phyloP scores from a whole-genome alignment of 2,888 invertebrate species.

The Caenorhabditis sulstoni region DNA sequence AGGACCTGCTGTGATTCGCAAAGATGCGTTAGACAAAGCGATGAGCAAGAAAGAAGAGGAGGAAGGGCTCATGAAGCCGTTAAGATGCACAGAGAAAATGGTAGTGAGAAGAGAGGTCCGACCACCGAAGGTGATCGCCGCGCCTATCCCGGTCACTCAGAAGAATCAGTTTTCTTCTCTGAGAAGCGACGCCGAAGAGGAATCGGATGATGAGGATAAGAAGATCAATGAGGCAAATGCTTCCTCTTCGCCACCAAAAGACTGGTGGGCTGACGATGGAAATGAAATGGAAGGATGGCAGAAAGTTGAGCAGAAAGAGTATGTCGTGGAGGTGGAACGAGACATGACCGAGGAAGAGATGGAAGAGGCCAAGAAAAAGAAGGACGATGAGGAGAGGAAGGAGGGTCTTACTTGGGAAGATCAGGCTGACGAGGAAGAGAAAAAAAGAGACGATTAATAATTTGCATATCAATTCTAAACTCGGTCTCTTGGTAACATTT shows the following conservation, averaged over 20 bases:
- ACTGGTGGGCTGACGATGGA: constrained; percentile 58
- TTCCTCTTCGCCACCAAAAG: constrained; percentile 36
- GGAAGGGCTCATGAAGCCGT: constrained; percentile 48
- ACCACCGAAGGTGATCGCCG: constrained; percentile 27
- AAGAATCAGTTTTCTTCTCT: constrained; percentile 54
- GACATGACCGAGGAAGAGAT: constrained; percentile 42
- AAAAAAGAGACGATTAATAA: background rate
- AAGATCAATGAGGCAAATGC: constrained; percentile 2
- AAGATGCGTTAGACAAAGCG: constrained; percentile 57
- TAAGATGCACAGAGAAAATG: constrained; percentile 56
- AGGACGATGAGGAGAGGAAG: constrained; percentile 29
- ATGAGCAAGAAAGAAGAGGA: constrained; percentile 50
- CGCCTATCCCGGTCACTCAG: constrained; percentile 10
- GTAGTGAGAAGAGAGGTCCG: constrained; percentile 55
- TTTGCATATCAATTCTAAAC: background rate
- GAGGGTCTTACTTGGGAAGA: constrained; percentile 45
- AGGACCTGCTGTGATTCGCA: constrained; percentile 55
- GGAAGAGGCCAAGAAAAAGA: constrained; percentile 8
- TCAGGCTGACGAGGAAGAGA: constrained; percentile 34
- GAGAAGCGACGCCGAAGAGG: constrained; percentile 50
- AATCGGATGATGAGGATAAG: constrained; percentile 50
- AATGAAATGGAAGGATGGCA: constrained; percentile 39
- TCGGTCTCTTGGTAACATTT: no score
- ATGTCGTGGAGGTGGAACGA: constrained; percentile 39
- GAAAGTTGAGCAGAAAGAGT: constrained; percentile 48